A percentile compares a stretch with the other conserved stretches of the same genome.
Evolutionary conservation across 2,888 invertebrate species (phyloP).

Genomic region (Saturnia pavonia): DNA sequence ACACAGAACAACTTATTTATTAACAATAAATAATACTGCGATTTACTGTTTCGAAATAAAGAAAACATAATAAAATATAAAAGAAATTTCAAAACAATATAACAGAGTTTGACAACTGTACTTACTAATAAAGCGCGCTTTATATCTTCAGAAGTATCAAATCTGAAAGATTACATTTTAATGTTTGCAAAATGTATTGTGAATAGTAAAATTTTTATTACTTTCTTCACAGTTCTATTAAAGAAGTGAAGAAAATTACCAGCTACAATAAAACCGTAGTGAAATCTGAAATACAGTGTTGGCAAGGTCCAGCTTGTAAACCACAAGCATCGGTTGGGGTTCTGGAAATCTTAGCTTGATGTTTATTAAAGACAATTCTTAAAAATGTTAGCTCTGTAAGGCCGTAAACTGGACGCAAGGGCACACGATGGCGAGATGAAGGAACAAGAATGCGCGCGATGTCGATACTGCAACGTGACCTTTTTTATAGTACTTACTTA

Average conservation of each 20-base stretch:
- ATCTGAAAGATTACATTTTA: conserved; percentile 3
- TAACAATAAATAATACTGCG: no score
- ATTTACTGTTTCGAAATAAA: no score
- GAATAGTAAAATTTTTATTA: background rate
- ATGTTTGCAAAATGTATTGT: conserved; percentile 6
- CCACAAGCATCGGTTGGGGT: conserved; percentile 23
- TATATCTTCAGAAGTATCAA: conserved; percentile 14
- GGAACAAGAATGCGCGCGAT: no score
- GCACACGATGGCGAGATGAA: no score
- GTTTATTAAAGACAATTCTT: no score
- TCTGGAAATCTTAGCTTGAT: no score
- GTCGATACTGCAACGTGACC: no score
- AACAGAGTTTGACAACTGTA: background rate
- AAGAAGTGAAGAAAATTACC: conserved; percentile 33
- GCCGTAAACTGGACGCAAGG: no score
- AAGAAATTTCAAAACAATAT: background rate
- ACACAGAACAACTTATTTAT: no score
- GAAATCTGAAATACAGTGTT: conserved; percentile 38
- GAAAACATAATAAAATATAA: background rate
- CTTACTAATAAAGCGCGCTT: background rate
- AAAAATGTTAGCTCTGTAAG: no score
- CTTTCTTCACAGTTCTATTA: background rate
- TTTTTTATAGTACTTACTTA: no score
- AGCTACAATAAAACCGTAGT: conserved; percentile 28
- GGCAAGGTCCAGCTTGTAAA: conserved; percentile 23